Evolutionary conservation across 2,113 vertebrate genomes (phyloP).

Genomic region (Apaloderma vittatum): DNA sequence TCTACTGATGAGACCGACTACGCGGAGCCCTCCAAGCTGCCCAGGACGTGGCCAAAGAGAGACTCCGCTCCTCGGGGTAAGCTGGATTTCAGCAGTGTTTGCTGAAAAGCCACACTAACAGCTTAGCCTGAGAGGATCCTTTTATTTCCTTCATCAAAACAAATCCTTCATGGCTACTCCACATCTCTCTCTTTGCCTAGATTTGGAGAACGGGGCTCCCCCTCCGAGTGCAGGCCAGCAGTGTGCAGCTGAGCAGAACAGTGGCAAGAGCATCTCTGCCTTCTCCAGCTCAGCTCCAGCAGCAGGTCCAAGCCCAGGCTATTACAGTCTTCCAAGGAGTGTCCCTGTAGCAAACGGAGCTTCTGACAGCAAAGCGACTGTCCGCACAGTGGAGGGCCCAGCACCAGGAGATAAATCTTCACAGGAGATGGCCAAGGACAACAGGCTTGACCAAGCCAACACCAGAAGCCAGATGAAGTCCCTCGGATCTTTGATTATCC

Average conservation of each 20-base stretch:
- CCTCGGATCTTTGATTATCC: constrained; percentile 12
- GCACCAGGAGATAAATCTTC: neutral
- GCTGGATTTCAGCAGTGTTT: neutral
- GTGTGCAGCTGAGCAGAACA: neutral
- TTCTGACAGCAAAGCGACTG: neutral
- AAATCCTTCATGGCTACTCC: neutral
- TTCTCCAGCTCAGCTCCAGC: constrained; percentile 75
- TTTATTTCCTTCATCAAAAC: neutral
- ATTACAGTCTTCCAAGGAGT: constrained; percentile 61
- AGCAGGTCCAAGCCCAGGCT: constrained; percentile 48
- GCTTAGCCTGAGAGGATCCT: neutral
- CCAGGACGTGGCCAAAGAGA: neutral
- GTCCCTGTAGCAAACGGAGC: neutral
- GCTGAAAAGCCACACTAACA: neutral
- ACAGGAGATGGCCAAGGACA: neutral
- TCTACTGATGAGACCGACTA: constrained; percentile 79
- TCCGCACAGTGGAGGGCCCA: rapidly evolving
- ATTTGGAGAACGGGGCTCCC: constrained; percentile 14
- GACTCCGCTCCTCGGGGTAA: constrained; percentile 46
- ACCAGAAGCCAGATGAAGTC: rapidly evolving
- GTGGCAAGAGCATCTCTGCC: neutral
- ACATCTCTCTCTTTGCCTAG: constrained; percentile 57
- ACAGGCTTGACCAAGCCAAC: neutral
- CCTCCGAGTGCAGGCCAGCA: neutral
- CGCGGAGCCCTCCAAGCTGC: neutral